These are phyloP conservation scores for Sepiola atlantica DNA, from an alignment of 2,888 invertebrate genomes.

Conservation along the genomic window DNA sequence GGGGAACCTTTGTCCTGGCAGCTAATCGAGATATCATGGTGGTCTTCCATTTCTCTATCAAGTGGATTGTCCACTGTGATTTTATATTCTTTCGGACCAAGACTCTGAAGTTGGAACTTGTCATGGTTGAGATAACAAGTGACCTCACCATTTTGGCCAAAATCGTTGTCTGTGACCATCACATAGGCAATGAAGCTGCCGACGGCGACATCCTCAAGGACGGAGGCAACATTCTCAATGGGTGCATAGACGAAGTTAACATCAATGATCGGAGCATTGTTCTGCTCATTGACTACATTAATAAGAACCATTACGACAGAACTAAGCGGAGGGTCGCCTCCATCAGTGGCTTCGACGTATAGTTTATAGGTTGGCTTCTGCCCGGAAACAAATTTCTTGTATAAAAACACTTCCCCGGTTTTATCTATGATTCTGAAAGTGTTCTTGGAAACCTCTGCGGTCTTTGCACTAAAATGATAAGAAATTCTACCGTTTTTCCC, in stretches of 20 bases:
- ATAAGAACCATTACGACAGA: not conserved
- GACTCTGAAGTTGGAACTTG: not conserved
- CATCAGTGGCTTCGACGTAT: not conserved
- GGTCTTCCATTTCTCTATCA: not conserved
- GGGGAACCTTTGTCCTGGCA: slow-evolving; percentile 1
- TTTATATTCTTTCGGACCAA: not conserved
- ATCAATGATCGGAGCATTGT: not conserved
- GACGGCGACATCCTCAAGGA: not conserved
- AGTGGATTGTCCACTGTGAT: not conserved
- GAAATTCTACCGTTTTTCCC: not conserved
- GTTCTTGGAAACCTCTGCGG: not conserved
- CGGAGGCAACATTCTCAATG: not conserved
- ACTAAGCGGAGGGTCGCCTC: not conserved
- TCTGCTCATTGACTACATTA: not conserved
- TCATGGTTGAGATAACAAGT: not conserved
- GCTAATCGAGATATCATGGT: not conserved
- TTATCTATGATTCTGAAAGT: not conserved
- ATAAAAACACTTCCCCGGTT: not conserved
- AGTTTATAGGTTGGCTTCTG: not conserved
- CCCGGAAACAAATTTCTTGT: slow-evolving; percentile 9
- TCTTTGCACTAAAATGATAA: not conserved
- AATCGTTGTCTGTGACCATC: not conserved
- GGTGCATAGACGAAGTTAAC: not conserved
- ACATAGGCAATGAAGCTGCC: slow-evolving; percentile 32
- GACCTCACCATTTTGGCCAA: not conserved